Evolutionary conservation across 2,113 vertebrate genomes (phyloP).

Genomic region (Casuarius casuarius): DNA sequence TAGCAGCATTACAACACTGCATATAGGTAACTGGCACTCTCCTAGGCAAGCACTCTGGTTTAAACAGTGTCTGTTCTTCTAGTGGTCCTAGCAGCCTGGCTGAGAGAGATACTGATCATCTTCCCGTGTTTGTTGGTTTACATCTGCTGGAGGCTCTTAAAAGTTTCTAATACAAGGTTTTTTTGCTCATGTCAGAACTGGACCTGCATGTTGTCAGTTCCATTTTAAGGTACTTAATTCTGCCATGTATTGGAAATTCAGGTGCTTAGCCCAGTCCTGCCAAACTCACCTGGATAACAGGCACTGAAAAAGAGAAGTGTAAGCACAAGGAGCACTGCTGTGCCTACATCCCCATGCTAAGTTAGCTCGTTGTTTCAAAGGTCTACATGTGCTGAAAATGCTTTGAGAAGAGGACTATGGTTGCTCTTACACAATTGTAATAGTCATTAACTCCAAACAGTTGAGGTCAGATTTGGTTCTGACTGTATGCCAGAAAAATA

Average conservation of each 20-base stretch:
- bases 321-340: not conserved
- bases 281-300: not conserved
- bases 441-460: not conserved
- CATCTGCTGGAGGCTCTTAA: not conserved
- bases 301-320: not conserved
- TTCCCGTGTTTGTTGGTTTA: too few relatives aligned
- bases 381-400: not conserved
- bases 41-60: not conserved
- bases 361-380: not conserved
- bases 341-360: not conserved
- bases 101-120: not conserved
- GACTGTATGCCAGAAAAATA: not conserved
- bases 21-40: not conserved
- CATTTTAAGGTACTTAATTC: not conserved
- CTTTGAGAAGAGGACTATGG: not conserved
- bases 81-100: not conserved
- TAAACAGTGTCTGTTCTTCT: not conserved
- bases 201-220: not conserved
- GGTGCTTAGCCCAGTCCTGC: not conserved
- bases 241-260: not conserved
- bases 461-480: not conserved
- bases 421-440: not conserved
- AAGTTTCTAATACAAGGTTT: not conserved
- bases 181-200: not conserved
- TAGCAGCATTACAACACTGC: not conserved